phyloP scores from a whole-genome alignment of 2,797 vertebrate species.

The Anomalospiza imberbis region DNA sequence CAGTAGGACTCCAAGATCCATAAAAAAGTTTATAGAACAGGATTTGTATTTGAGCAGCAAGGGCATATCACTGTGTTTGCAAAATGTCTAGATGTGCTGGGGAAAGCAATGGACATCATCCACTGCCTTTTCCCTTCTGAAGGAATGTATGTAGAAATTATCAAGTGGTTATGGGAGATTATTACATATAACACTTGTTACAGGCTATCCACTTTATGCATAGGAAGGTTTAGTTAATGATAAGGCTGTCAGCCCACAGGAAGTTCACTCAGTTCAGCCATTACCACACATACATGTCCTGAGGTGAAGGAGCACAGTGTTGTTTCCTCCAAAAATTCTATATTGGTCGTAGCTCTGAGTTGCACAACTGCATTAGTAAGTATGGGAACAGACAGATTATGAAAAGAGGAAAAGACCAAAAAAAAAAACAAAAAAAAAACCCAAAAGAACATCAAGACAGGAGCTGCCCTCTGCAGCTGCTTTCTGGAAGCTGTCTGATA shows the following conservation, averaged over 20 bases:
- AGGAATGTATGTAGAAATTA: background rate
- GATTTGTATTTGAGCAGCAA: background rate
- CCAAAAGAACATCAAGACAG: background rate
- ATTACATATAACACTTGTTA: background rate
- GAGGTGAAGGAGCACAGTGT: background rate
- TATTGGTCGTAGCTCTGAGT: background rate
- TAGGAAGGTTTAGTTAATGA: background rate
- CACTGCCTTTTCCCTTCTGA: background rate
- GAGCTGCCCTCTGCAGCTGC: background rate
- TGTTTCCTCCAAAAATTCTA: background rate
- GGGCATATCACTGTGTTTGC: background rate
- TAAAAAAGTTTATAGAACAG: background rate
- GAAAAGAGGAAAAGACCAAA: background rate
- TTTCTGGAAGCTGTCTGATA: background rate
- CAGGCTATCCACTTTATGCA: background rate
- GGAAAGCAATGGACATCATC: background rate
- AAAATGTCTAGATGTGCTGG: background rate
- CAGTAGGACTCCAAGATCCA: background rate
- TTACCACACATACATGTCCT: fast-evolving
- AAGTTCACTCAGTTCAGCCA: background rate
- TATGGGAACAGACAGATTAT: background rate
- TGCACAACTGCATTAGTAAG: background rate
- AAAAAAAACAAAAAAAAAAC: background rate
- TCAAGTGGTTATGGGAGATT: background rate
- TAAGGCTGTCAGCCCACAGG: background rate